Evolutionary conservation across 2,113 vertebrate genomes (phyloP).

Genomic region (Cairina moschata): DNA sequence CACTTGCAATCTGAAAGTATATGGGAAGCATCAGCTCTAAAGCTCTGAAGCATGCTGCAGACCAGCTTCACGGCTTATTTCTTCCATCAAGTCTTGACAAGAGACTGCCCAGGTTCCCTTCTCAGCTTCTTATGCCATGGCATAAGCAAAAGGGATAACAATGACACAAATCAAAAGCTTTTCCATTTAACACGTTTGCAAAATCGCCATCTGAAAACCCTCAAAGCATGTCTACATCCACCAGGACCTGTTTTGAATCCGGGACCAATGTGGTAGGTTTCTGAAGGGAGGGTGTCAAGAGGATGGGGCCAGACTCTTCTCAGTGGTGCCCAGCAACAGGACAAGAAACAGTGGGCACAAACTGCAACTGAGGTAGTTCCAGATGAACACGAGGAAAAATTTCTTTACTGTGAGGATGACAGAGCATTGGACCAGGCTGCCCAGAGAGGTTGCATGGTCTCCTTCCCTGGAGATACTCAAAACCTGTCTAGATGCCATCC

Average conservation of each 20-base stretch:
- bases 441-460: no score
- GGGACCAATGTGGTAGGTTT: neutral
- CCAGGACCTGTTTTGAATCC: neutral
- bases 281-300: no score
- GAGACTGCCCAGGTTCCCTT: neutral
- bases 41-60: neutral
- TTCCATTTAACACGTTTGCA: neutral
- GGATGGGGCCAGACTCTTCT: no score
- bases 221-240: neutral
- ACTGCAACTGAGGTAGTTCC: no score
- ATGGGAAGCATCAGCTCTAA: neutral
- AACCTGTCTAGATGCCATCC: no score
- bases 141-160: neutral
- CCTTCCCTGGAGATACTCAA: no score
- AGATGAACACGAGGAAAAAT: no score
- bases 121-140: neutral
- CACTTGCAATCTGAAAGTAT: neutral
- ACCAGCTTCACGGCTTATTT: neutral
- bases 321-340: no score
- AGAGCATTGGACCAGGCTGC: no score
- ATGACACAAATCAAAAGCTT: neutral
- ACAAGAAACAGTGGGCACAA: no score
- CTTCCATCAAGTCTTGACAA: neutral
- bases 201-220: neutral
- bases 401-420: no score